phyloP scores from a whole-genome alignment of 2,888 invertebrate genomes.

The Aethes cnicana region DNA sequence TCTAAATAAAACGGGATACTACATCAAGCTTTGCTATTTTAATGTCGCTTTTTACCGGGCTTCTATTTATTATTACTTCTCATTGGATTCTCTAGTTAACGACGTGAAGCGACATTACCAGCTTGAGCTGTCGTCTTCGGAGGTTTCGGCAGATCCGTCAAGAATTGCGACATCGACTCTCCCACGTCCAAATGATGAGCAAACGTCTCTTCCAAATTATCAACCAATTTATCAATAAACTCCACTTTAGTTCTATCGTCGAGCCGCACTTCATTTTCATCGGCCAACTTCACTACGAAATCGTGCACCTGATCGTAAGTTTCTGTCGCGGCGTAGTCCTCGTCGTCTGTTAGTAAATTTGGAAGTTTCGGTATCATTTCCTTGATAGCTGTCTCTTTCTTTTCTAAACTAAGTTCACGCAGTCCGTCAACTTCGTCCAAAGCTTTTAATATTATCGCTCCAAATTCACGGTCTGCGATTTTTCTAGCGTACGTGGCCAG shows the following conservation, averaged over 20 bases:
- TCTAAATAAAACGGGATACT: too few relatives aligned
- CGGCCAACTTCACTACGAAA: conserved; percentile 16
- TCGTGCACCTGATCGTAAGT: conserved; percentile 34
- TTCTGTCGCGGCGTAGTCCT: conserved; percentile 30
- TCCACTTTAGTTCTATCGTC: conserved; percentile 7
- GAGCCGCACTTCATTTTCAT: neutral
- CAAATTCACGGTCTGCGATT: too few relatives aligned
- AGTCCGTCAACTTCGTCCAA: conserved; percentile 31
- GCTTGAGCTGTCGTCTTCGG: too few relatives aligned
- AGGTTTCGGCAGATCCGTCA: too few relatives aligned
- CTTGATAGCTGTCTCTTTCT: neutral
- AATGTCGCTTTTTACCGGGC: too few relatives aligned
- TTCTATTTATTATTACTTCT: too few relatives aligned
- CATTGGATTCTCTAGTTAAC: too few relatives aligned
- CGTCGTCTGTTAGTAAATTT: conserved; percentile 31
- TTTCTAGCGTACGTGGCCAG: too few relatives aligned
- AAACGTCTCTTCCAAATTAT: conserved; percentile 23
- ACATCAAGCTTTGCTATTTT: too few relatives aligned
- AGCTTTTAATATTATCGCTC: conserved; percentile 33
- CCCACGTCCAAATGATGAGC: conserved; percentile 7
- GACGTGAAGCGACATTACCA: too few relatives aligned
- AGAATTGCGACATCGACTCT: too few relatives aligned
- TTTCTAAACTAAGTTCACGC: neutral
- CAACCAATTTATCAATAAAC: conserved; percentile 10
- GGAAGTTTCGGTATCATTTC: conserved; percentile 35